phyloP scores from a whole-genome alignment of 2,797 vertebrate genomes.

The Alectoris magna region DNA sequence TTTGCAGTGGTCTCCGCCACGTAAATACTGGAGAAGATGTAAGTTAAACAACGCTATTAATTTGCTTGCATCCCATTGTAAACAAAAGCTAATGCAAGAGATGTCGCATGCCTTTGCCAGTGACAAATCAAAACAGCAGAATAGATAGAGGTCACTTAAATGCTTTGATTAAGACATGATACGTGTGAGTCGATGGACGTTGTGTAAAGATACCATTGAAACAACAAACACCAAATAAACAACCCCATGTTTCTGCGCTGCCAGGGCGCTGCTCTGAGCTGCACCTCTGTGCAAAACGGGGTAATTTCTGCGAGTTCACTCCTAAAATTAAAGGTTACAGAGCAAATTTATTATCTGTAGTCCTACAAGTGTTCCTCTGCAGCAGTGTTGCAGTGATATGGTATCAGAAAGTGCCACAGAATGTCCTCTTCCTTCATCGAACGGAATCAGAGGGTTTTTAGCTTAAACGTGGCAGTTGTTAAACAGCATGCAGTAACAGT shows the following conservation, averaged over 20 bases:
- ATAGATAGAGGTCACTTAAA: background rate
- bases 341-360: background rate
- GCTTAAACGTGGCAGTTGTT: background rate
- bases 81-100: background rate
- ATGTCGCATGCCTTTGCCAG: background rate
- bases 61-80: background rate
- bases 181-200: background rate
- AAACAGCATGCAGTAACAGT: background rate
- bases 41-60: conserved; percentile 17
- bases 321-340: background rate
- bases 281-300: background rate
- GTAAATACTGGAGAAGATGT: background rate
- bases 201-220: background rate
- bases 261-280: background rate
- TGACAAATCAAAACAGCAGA: background rate
- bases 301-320: background rate
- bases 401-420: background rate
- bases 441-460: background rate
- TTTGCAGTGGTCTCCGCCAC: conserved; percentile 4
- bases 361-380: background rate
- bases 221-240: background rate
- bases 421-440: background rate
- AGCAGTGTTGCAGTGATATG: background rate
- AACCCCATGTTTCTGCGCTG: background rate
- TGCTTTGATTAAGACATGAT: background rate